Conservation (phyloP, 2,113 vertebrate species). For the Argyrosomus japonicus region DNA sequence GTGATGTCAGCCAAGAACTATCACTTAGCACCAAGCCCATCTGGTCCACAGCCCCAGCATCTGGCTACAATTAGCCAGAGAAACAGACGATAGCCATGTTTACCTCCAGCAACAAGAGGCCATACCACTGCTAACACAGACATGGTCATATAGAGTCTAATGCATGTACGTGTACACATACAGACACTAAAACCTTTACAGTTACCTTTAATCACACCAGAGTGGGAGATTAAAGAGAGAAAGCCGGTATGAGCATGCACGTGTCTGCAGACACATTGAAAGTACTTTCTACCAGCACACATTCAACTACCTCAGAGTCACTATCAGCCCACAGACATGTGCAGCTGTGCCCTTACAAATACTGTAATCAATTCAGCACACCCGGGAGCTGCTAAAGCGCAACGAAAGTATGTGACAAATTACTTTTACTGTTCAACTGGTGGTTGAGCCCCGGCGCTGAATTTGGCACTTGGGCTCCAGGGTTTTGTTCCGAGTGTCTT, state of each 20-base stretch:
- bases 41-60: slow-evolving; percentile 76
- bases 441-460: slow-evolving; percentile 28
- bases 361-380: slow-evolving; percentile 43
- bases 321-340: slow-evolving; percentile 23
- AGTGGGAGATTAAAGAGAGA: not conserved
- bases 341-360: slow-evolving; percentile 38
- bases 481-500: slow-evolving; percentile 55
- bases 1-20: slow-evolving; percentile 82
- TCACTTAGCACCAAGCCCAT: slow-evolving; percentile 77
- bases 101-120: slow-evolving; percentile 72
- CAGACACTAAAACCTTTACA: slow-evolving; percentile 12
- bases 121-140: slow-evolving; percentile 48
- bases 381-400: slow-evolving; percentile 33
- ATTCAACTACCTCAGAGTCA: slow-evolving; percentile 12
- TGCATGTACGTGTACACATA: slow-evolving; percentile 5
- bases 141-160: slow-evolving; percentile 17
- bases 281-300: not conserved
- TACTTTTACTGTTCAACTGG: slow-evolving; percentile 55
- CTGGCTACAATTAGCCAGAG: slow-evolving; percentile 78
- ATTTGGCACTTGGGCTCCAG: slow-evolving; percentile 34
- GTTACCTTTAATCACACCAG: slow-evolving; percentile 8
- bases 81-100: slow-evolving; percentile 76
- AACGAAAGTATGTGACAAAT: slow-evolving; percentile 63
- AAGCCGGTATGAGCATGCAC: not conserved
- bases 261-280: not conserved